Conservation (phyloP, 92 coral and sea anemone genomes). For the Epizoanthus stellaris region DNA sequence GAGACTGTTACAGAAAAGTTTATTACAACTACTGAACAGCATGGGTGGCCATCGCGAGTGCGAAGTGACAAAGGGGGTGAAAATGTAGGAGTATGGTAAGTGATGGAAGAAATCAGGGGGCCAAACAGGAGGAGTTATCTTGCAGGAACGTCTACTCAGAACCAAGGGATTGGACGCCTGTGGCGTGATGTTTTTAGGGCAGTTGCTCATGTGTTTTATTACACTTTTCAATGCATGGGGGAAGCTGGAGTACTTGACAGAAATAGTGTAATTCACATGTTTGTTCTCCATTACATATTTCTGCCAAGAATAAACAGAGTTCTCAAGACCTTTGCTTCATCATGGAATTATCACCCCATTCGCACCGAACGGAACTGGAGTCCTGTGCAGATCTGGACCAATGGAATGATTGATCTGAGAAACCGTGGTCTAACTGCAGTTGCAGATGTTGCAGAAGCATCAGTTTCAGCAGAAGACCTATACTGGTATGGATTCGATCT, state of each 20-base stretch:
- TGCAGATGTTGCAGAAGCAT: conserved; percentile 32
- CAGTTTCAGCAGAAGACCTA: background rate
- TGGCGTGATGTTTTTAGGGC: conserved; percentile 52
- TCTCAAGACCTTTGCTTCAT: conserved; percentile 43
- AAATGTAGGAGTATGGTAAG: conserved; percentile 27
- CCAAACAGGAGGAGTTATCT: conserved; percentile 27
- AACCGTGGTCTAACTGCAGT: background rate
- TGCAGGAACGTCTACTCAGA: too few species aligned
- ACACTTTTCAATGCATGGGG: conserved; percentile 60
- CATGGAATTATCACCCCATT: conserved; percentile 64
- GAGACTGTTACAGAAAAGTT: conserved; percentile 12
- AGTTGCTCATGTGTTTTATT: conserved; percentile 50
- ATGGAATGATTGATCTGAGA: conserved; percentile 41
- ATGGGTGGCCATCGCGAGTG: conserved; percentile 35
- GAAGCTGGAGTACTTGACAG: conserved; percentile 53
- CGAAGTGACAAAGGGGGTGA: conserved; percentile 29
- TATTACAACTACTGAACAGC: background rate
- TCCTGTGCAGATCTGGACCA: conserved; percentile 44
- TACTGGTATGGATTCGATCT: conserved; percentile 60
- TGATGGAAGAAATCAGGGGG: conserved; percentile 38
- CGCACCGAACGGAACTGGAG: conserved; percentile 46
- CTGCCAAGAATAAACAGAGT: conserved; percentile 55
- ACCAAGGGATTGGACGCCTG: conserved; percentile 60
- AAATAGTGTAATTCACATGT: conserved; percentile 58
- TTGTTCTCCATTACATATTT: conserved; percentile 53